Percentiles rank a stretch among this genome's conserved stretches.
Conservation (phyloP, 2,113 vertebrate genomes). For the Sisor rabdophorus region DNA sequence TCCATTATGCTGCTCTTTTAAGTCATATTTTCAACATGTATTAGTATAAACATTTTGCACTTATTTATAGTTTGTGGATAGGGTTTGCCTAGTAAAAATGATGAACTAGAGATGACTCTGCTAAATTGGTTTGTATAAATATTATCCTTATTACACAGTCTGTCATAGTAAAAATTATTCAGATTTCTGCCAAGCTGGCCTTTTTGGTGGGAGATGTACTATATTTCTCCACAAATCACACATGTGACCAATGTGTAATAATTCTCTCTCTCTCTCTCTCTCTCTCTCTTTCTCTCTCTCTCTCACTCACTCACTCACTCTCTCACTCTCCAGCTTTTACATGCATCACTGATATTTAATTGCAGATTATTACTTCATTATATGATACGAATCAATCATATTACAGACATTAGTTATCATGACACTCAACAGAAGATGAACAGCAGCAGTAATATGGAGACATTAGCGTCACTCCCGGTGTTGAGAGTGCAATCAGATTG, state of each 20-base stretch:
- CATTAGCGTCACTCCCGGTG: slow-evolving; percentile 12
- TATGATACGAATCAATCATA: slow-evolving; percentile 28
- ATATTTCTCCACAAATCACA: neutral
- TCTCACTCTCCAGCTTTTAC: neutral
- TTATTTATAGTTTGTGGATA: too few relatives aligned
- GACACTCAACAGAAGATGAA: slow-evolving; percentile 25
- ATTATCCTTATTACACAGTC: neutral
- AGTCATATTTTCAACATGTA: too few relatives aligned
- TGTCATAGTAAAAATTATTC: neutral
- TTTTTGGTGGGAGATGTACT: neutral
- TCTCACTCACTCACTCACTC: neutral
- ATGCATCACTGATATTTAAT: slow-evolving; percentile 29
- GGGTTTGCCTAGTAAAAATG: too few relatives aligned
- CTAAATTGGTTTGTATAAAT: neutral
- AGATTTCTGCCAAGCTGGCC: neutral
- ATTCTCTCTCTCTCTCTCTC: neutral
- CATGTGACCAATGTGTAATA: neutral
- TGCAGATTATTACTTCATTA: slow-evolving; percentile 24
- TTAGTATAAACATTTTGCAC: too few relatives aligned
- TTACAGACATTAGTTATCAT: slow-evolving; percentile 19
- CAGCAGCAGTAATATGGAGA: slow-evolving; percentile 21
- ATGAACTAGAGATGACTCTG: neutral
- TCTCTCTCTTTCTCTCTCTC: neutral
- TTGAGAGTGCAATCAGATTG: slow-evolving; percentile 16
- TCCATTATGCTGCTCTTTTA: too few relatives aligned